These are phyloP conservation scores for Saimiri boliviensis DNA, from an alignment of 2,113 vertebrate species.

Conservation along the genomic window DNA sequence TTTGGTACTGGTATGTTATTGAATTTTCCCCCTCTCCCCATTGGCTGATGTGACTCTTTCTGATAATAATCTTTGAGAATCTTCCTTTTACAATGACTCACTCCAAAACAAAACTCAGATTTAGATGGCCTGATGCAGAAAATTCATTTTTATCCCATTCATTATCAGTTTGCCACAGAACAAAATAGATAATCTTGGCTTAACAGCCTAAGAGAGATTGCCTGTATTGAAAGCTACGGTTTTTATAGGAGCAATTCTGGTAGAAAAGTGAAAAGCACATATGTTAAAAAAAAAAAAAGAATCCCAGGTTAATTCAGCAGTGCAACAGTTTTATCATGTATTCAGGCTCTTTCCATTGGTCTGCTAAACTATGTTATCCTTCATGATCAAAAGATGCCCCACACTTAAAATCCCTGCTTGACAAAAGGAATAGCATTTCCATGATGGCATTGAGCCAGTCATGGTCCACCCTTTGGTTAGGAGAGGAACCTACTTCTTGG, in stretches of 20 bases:
- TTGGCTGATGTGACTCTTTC: background rate
- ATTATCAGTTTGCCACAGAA: background rate
- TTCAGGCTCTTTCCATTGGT: background rate
- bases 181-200: background rate
- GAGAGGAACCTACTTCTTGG: fast-evolving
- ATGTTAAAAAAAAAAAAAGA: background rate
- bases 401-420: background rate
- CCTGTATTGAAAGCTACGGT: background rate
- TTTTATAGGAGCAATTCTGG: background rate
- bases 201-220: background rate
- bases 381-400: background rate
- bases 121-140: background rate
- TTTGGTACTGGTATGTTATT: background rate
- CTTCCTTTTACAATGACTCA: background rate
- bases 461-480: background rate
- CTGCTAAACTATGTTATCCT: background rate
- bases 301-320: background rate
- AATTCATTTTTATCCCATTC: background rate
- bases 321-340: background rate
- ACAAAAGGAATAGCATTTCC: background rate
- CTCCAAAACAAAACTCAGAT: background rate
- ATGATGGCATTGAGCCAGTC: background rate
- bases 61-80: background rate
- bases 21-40: background rate
- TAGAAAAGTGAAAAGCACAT: background rate